Evolutionary conservation across 2,113 vertebrate genomes (phyloP), one percentile per base, ranked within the genome.

Genomic region (Protomyctophum bolini): DNA sequence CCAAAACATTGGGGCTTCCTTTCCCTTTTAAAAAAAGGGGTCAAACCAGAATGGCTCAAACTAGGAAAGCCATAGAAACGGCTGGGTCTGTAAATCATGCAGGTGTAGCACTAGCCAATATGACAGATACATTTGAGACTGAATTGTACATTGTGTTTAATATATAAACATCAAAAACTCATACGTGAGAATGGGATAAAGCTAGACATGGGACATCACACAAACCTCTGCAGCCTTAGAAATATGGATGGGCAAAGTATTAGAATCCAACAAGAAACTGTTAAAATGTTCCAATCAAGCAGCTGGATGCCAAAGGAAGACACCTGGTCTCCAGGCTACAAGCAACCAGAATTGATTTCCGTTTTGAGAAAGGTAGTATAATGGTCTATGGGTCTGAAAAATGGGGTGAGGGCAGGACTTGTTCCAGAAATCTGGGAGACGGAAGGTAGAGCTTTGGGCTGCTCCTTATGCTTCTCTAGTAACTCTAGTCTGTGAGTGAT

Each of bases 301-400:
- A 63, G 57, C 69, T 78, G 62, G 57, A 33, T 72, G 76, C 87
- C 46, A 73, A 6, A 66, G 51, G 58, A 50, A 66, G 64, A 70
- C 59, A 71, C 1, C 52, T 59, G 71, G 54, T 49, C 56, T 78
- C 64, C 66, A 41, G 47, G 68, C 50, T n/a, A 52, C 14, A 72
- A 49, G 9, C 63, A 66, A 73, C 73, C 33, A 58, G 76, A 67
- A 58, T 48, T 5, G 28, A 59, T 68, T 50, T 71, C 7, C 58
- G 68, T 2, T 58, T 9, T 66, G 11, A 8, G 48, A 48, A 62
- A 72, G 21, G 47, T 28, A 47, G 62, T 29, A 28, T 60, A 9
- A 11, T 64, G 79, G 63, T 72, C 66, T 3, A 2, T 2, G 12
- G 61, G 58, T 63, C 71, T 45, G 69, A 63, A 11, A 61, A 63